Evolutionary conservation across 2,888 invertebrate species (phyloP).

Genomic region (Anthrax anthrax): DNA sequence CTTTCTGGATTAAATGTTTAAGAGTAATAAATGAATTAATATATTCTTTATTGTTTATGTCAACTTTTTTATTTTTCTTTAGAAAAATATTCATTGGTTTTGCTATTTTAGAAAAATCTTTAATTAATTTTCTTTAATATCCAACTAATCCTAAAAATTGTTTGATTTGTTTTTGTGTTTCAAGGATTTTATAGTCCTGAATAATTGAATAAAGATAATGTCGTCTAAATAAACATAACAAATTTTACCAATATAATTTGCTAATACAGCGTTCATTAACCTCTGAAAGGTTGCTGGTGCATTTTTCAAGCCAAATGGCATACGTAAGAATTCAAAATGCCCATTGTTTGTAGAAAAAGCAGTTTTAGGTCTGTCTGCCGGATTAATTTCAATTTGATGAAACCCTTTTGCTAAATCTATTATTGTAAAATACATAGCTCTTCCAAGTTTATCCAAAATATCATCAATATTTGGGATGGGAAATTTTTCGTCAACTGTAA

Average conservation of each 20-base stretch:
- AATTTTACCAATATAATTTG: conserved; percentile 13
- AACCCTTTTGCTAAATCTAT: conserved; percentile 18
- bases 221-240: conserved; percentile 23
- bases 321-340: conserved; percentile 7
- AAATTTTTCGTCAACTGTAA: conserved; percentile 15
- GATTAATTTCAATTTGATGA: conserved; percentile 16
- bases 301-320: conserved; percentile 9
- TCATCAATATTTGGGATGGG: conserved; percentile 16
- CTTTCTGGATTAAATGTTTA: conserved; percentile 5
- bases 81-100: conserved; percentile 5
- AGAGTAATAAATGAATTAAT: conserved; percentile 10
- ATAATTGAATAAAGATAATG: conserved; percentile 18
- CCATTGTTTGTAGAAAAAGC: conserved; percentile 6
- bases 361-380: conserved; percentile 4
- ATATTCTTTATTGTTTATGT: conserved; percentile 6
- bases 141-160: conserved; percentile 15
- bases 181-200: conserved; percentile 12
- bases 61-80: conserved; percentile 8
- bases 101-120: conserved; percentile 3
- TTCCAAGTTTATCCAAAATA: conserved; percentile 12
- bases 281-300: conserved; percentile 3
- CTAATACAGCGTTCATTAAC: conserved; percentile 11
- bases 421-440: conserved; percentile 11
- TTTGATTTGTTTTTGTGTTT: conserved; percentile 16
- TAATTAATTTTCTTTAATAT: conserved; percentile 13